phyloP scores from a whole-genome alignment of 2,113 vertebrate genomes.

The Hypocryptadius cinnamomeus region DNA sequence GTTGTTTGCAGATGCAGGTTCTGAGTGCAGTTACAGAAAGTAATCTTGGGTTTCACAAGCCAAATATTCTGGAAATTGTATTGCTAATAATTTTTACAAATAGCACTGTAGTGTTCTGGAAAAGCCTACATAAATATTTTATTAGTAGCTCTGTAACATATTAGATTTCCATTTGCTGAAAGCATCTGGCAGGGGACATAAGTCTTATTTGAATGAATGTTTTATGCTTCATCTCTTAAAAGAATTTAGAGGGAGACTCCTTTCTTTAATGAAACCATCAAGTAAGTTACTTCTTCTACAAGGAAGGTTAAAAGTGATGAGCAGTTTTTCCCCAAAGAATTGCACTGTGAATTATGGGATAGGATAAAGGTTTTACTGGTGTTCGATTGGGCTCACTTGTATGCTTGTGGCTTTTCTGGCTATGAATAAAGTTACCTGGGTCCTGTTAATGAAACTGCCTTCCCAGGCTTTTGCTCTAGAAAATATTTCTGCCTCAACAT shows the following conservation, averaged over 20 bases:
- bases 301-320: conserved; percentile 6
- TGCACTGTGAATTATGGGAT: not conserved
- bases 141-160: conserved; percentile 57
- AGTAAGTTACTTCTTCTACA: conserved; percentile 5
- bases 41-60: not conserved
- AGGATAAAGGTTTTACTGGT: not conserved
- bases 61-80: not conserved
- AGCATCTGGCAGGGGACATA: conserved; percentile 32
- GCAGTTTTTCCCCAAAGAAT: not conserved
- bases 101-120: conserved; percentile 28
- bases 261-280: conserved; percentile 49
- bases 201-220: conserved; percentile 65
- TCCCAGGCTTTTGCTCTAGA: not conserved
- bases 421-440: not conserved
- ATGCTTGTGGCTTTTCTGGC: not conserved
- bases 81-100: conserved; percentile 46
- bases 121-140: conserved; percentile 68
- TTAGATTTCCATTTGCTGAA: conserved; percentile 57
- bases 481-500: not conserved
- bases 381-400: not conserved
- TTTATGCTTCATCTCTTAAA: conserved; percentile 53
- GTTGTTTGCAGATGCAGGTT: not conserved
- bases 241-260: conserved; percentile 25
- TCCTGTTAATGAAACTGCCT: not conserved
- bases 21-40: not conserved